Conservation (phyloP, 2,113 vertebrate genomes). For the Psilopogon haemacephalus region DNA sequence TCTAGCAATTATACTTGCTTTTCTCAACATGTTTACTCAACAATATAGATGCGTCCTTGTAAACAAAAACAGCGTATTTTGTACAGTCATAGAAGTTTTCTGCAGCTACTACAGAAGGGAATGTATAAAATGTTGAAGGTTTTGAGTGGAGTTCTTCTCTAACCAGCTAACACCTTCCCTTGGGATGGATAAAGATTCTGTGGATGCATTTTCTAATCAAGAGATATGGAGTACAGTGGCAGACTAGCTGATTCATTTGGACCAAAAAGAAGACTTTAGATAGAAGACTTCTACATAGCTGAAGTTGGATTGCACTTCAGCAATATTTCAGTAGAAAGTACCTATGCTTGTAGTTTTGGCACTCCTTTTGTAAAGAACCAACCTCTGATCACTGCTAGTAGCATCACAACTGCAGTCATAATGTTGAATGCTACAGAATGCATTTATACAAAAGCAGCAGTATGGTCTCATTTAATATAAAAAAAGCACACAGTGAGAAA, state of each 20-base stretch:
- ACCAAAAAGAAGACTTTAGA: not conserved
- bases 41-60: not conserved
- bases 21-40: not conserved
- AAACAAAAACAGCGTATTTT: not conserved
- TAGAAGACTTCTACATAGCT: not conserved
- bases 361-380: not conserved
- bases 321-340: not conserved
- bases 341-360: rapidly evolving
- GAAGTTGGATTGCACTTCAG: not conserved
- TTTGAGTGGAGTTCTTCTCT: not conserved
- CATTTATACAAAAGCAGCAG: not conserved
- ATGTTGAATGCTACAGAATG: not conserved
- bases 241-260: not conserved
- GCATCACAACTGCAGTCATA: not conserved
- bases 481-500: not conserved
- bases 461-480: not conserved
- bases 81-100: not conserved
- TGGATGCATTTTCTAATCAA: not conserved
- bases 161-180: not conserved
- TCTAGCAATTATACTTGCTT: not conserved
- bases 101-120: not conserved
- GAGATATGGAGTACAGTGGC: not conserved
- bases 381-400: not conserved
- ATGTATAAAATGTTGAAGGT: not conserved
- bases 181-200: not conserved